Base-by-base conservation (phyloP, 2,797 vertebrate species). In the Amniataba percoides region DNA sequence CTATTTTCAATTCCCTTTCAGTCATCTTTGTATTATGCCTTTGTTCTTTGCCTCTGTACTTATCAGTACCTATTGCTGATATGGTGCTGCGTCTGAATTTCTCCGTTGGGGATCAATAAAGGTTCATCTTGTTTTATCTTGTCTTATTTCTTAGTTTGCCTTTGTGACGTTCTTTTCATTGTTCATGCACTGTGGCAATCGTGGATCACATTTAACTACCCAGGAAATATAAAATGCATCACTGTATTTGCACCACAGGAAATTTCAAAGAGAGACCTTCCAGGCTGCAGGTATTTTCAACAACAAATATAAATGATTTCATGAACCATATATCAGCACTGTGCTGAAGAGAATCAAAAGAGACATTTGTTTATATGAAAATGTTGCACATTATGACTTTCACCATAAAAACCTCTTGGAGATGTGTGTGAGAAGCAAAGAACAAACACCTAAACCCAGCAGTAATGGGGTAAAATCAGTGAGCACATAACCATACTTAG, bases 321-420 rank as follows among this genome's bases (percentile, higher is more conserved):
- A 58, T 52, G 61, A 77, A 13, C 19, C 0, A 1, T 62, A 19
- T 14, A 45, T 68, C 12, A 36, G 52, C 59, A 68, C 56, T 25
- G 6, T 16, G 68, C 21, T 58, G 14, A 27, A 61, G 23, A 55
- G 21, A 11, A 66, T 63, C 31, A 72, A 65, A 75, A 74, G 25
- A 65, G 21, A 58, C 51, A 45, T 74, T 78, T 74, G 9, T 42
- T 78, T 9, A 14, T 48, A 40, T 40, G 23, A 65, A 72, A 75
- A 31, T 43, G 15, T n/a, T 40, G 52, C 12, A 65, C 21, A 15
- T 23, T 56, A 34, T 58, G 40, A 40, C 12, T n/a, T 36, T 10
- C 63, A 57, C 1, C 11, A 52, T 49, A 25, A 42, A 71, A 63
- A 19, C 46, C 27, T 69, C 8, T 56, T 49, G 42, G 18, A 34